Evolutionary conservation across 2,888 invertebrate species (phyloP), one percentile per base, ranked within the genome.

Genomic region (Itoplectis maculator): DNA sequence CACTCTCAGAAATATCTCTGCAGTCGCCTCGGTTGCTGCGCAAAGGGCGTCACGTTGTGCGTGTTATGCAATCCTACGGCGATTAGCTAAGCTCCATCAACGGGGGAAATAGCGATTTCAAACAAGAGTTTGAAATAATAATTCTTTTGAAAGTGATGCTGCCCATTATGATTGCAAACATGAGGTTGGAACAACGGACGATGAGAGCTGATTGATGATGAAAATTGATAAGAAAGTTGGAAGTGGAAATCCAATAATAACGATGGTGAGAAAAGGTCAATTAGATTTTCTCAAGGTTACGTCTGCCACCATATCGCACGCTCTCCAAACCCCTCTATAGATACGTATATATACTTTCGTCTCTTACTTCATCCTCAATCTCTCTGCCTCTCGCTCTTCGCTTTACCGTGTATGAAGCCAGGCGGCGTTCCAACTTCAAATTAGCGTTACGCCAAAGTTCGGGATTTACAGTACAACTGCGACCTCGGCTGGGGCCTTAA

Each of bases 381-480:
- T 69, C 73, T 37, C 42, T 11, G 45, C 8, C 78, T 75, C 76
- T 63, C 69, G 68, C n/a, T 75, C 69, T 72, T 78, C 77, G 56
- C 77, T 54, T 68, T 42, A 77, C 56, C 35, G 45, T 76, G 56
- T 74, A 69, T 51, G 75, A 54, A 49, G 51, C 45, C 75, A 65
- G 68, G 70, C 75, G 72, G 79, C 63, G 74, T 84, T 85, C 87
- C 85, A 89, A 88, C 88, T 89, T 88, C 82, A 86, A 88, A 88
- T 88, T 89, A 89, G 86, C 86, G 79, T 85, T 84, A 65, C 85
- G 85, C 87, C 86, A 84, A 91, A 90, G 86, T 89, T 86, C 37
- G 84, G 86, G 88, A 90, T 91, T 90, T 89, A 90, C 90, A 88
- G 88, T 91, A 89, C 88, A 89, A 90, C 88, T 88, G 84, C 84